A percentile compares a stretch with the other conserved stretches of the same genome.
Evolutionary conservation across 2,113 vertebrate species (phyloP).

Genomic region (Thryonomys swinderianus): DNA sequence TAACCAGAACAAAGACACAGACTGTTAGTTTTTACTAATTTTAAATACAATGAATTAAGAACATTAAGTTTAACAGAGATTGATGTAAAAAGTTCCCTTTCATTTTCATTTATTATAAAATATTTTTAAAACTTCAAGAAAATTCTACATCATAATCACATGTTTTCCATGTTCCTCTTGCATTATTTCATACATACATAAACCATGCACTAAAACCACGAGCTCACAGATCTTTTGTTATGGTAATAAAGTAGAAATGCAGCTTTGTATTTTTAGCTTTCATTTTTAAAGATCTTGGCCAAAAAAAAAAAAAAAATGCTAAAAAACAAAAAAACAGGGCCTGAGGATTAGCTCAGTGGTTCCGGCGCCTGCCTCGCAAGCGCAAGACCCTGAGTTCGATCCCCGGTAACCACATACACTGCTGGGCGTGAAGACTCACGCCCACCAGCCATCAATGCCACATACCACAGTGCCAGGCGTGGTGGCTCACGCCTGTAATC

Average conservation of each 20-base stretch:
- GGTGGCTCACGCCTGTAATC: too few species aligned
- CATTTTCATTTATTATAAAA: background rate
- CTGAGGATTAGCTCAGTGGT: too few species aligned
- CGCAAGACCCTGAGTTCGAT: too few species aligned
- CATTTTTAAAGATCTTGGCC: background rate
- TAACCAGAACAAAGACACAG: conserved; percentile 15
- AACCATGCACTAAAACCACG: background rate
- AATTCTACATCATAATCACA: background rate
- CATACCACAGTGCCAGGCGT: too few species aligned
- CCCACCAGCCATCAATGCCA: too few species aligned
- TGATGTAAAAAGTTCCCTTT: conserved; percentile 20
- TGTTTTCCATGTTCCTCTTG: conserved; percentile 1
- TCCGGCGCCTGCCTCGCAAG: too few species aligned
- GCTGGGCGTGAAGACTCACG: too few species aligned
- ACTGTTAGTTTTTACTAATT: background rate
- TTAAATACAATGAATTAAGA: conserved; percentile 48
- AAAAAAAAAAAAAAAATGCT: conserved; percentile 24
- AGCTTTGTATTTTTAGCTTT: conserved; percentile 24
- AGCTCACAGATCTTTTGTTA: background rate
- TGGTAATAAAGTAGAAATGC: background rate
- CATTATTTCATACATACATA: conserved; percentile 41
- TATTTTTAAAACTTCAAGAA: conserved; percentile 41
- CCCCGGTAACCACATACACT: too few species aligned
- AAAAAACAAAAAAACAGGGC: too few species aligned
- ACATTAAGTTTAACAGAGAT: background rate